These are phyloP conservation scores for honey bee (Apis mellifera) DNA, from an alignment of 1,140 invertebrate genomes.

Conservation along the genomic window DNA sequence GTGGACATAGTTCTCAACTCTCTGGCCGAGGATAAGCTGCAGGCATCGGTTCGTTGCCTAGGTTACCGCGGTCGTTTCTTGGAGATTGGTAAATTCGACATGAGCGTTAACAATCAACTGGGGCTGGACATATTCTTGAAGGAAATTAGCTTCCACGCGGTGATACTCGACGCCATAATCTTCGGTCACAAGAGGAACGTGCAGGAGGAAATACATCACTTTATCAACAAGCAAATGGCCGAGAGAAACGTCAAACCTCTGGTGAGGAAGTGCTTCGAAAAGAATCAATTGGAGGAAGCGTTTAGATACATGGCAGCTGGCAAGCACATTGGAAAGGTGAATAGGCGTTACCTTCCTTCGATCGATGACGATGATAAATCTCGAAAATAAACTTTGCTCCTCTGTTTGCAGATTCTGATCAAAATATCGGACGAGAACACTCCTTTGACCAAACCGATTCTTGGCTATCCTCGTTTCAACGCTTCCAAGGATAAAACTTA, in stretches of 20 bases:
- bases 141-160: constrained; percentile 90
- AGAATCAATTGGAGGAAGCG: constrained; percentile 79
- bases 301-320: constrained; percentile 86
- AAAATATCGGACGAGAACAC: constrained; percentile 81
- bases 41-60: constrained; percentile 90
- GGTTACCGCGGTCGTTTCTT: constrained; percentile 86
- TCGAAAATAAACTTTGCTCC: neutral
- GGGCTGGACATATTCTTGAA: constrained; percentile 90
- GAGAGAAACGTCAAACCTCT: constrained; percentile 81
- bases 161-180: constrained; percentile 87
- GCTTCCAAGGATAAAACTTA: constrained; percentile 80
- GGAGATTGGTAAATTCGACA: constrained; percentile 91
- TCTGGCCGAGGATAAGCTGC: constrained; percentile 89
- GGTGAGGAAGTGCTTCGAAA: constrained; percentile 75
- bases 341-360: neutral
- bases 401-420: constrained; percentile 81
- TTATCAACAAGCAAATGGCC: constrained; percentile 81
- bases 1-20: constrained; percentile 92
- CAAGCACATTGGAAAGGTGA: constrained; percentile 88
- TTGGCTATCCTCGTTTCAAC: constrained; percentile 81
- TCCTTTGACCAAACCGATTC: constrained; percentile 63
- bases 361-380: no score
- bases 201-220: constrained; percentile 63
- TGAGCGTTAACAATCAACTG: constrained; percentile 84
- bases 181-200: constrained; percentile 57